Conservation (phyloP, 2,113 vertebrate species). For the Lipophrys pholis region DNA sequence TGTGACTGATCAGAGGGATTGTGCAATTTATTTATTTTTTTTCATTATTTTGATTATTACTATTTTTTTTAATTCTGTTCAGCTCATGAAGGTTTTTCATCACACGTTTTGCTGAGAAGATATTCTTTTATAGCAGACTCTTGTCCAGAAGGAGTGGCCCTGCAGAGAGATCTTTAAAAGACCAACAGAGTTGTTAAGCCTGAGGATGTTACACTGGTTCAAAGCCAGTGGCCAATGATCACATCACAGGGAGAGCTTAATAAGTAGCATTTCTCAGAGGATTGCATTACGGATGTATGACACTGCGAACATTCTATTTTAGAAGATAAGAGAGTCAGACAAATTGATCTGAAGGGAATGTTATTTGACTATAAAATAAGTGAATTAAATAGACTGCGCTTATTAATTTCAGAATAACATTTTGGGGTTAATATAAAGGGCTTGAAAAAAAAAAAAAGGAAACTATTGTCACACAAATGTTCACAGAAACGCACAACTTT, state of each 20-base stretch:
- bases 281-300: not conserved
- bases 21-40: slow-evolving; percentile 14
- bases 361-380: slow-evolving; percentile 1
- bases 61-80: not conserved
- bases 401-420: not conserved
- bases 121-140: slow-evolving; percentile 18
- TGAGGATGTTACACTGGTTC: slow-evolving; percentile 13
- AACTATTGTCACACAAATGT: too few species aligned
- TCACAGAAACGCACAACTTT: too few species aligned
- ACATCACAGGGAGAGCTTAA: not conserved
- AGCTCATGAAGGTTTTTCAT: not conserved
- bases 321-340: not conserved
- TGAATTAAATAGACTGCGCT: not conserved
- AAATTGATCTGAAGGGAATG: not conserved
- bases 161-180: slow-evolving; percentile 25
- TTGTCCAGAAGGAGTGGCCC: slow-evolving; percentile 3
- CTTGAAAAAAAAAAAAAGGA: too few species aligned
- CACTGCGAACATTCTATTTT: slow-evolving; percentile 8
- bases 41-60: not conserved
- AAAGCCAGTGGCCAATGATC: slow-evolving; percentile 22
- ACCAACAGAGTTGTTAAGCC: slow-evolving; percentile 8
- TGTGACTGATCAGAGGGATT: slow-evolving; percentile 20
- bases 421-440: too few species aligned
- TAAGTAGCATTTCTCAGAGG: not conserved
- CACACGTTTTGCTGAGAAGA: slow-evolving; percentile 13